Percentiles rank a stretch among this genome's conserved stretches.
Conservation (phyloP, 2,113 vertebrate species). For the Pelodiscus sinensis region DNA sequence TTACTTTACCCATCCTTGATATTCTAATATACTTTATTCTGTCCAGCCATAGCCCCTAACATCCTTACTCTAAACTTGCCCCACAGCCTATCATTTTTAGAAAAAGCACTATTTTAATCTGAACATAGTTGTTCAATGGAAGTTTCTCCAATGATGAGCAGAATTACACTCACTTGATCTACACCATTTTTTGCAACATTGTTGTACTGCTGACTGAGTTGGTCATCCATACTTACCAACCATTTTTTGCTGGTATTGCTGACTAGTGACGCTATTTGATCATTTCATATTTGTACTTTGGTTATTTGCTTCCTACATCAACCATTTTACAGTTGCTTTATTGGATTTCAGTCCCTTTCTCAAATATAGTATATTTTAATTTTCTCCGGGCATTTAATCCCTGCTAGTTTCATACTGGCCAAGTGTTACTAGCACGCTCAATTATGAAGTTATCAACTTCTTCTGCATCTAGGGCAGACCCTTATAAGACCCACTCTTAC, state of each 20-base stretch:
- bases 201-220: constrained; percentile 25
- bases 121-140: fast-evolving
- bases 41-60: too few relatives aligned
- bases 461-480: not conserved
- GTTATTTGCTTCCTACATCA: not conserved
- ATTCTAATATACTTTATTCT: too few relatives aligned
- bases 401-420: not conserved
- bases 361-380: not conserved
- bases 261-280: constrained; percentile 36
- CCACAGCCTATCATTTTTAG: not conserved
- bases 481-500: not conserved
- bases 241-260: constrained; percentile 30
- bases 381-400: not conserved
- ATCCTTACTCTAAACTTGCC: not conserved
- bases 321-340: not conserved
- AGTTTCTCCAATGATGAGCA: not conserved
- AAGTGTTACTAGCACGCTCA: not conserved
- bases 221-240: constrained; percentile 37
- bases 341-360: not conserved
- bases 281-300: constrained; percentile 21
- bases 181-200: constrained; percentile 42
- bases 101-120: not conserved
- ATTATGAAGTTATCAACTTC: not conserved
- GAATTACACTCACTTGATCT: constrained; percentile 35
- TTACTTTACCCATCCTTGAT: too few relatives aligned